Conservation (phyloP, 2,888 invertebrate genomes). For the Tinea trinotella region DNA sequence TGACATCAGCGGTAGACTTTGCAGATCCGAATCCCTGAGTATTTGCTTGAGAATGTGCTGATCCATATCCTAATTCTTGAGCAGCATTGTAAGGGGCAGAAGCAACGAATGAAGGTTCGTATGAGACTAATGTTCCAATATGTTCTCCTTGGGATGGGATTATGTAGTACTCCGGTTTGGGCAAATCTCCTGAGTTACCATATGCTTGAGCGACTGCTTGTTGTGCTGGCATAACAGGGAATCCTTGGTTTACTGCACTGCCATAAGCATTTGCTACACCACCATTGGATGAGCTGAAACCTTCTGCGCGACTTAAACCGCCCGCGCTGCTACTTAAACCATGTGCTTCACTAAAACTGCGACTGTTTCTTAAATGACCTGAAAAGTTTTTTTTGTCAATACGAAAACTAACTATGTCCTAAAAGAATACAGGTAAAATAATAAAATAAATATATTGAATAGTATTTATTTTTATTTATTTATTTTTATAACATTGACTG, state of each 20-base stretch:
- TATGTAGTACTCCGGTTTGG: slow-evolving; percentile 20
- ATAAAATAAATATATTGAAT: too few species aligned
- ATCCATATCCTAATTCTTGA: slow-evolving; percentile 24
- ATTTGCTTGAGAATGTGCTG: slow-evolving; percentile 25
- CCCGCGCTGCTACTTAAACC: slow-evolving; percentile 38
- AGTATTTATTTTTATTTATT: too few species aligned
- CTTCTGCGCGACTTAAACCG: slow-evolving; percentile 36
- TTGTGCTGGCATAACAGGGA: slow-evolving; percentile 28
- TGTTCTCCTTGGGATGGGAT: slow-evolving; percentile 34
- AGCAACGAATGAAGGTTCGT: slow-evolving; percentile 46
- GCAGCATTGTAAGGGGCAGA: slow-evolving; percentile 31
- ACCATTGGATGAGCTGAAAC: slow-evolving; percentile 36
- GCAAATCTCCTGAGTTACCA: slow-evolving; percentile 27
- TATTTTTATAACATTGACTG: too few species aligned
- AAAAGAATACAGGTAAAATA: too few species aligned
- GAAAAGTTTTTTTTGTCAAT: too few species aligned
- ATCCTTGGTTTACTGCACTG: slow-evolving; percentile 30
- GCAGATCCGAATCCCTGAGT: slow-evolving; percentile 30
- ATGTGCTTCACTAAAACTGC: slow-evolving; percentile 43
- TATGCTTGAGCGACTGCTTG: slow-evolving; percentile 39
- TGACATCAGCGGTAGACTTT: slow-evolving; percentile 43
- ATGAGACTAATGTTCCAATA: slow-evolving; percentile 39
- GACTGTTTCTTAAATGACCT: slow-evolving; percentile 52
- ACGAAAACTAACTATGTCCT: too few species aligned
- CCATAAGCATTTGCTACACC: slow-evolving; percentile 37